Percentiles rank a stretch among this genome's conserved stretches.
These are phyloP conservation scores for Troides helena DNA, from an alignment of 2,888 invertebrate genomes.

Conservation along the genomic window DNA sequence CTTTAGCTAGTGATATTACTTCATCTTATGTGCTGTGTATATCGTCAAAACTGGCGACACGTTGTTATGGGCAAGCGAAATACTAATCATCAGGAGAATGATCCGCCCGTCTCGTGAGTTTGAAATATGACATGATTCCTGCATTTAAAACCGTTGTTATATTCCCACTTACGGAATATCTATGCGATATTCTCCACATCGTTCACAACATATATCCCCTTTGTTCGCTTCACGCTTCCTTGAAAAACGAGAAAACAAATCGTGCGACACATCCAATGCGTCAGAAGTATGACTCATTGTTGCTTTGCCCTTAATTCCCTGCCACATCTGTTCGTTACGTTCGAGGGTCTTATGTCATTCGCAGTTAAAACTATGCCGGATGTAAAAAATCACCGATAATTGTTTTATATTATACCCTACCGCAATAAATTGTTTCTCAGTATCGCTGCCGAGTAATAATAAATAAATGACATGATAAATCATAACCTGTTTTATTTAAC, in stretches of 20 bases:
- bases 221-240: conserved; percentile 9
- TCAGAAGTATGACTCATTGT: conserved; percentile 21
- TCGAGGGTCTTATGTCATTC: conserved; percentile 10
- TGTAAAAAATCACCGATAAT: conserved; percentile 14
- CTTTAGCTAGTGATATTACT: too few relatives aligned
- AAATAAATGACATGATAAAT: background rate
- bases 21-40: too few relatives aligned
- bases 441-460: background rate
- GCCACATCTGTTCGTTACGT: conserved; percentile 21
- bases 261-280: conserved; percentile 17
- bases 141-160: too few relatives aligned
- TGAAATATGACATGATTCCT: too few relatives aligned
- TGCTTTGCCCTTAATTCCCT: conserved; percentile 25
- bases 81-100: too few relatives aligned
- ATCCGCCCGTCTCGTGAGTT: too few relatives aligned
- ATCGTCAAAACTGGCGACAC: too few relatives aligned
- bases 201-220: too few relatives aligned
- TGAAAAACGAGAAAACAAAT: conserved; percentile 21
- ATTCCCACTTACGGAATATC: too few relatives aligned
- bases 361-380: conserved; percentile 11
- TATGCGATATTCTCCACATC: too few relatives aligned
- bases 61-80: too few relatives aligned
- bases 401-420: background rate
- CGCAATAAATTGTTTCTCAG: background rate
- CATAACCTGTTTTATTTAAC: background rate